Evolutionary conservation across 2,113 vertebrate genomes (phyloP), one percentile per base, ranked within the genome.

Genomic region (Xenopus tropicalis): DNA sequence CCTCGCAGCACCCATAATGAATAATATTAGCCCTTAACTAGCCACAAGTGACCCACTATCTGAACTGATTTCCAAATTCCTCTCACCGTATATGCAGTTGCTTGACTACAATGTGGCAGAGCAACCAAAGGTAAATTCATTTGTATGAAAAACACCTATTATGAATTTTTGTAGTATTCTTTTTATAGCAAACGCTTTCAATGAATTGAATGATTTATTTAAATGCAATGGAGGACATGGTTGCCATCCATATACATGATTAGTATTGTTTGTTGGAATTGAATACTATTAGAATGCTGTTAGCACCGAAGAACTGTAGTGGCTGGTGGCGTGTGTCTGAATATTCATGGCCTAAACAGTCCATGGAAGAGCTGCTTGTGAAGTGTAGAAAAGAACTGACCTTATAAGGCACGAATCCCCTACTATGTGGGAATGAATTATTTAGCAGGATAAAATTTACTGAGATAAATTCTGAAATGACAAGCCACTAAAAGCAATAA

Each of bases 191-290:
- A 90, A 88, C 86, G 86, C 85, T 89, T 90, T 90, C 88, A 87
- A 91, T 91, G 89, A 88, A 89, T 87, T 83, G 90, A 90, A 90
- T 90, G 85, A 89, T 91, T 91, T 86, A 90, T 90, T 91, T 91
- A 90, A 91, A 88, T 89, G 88, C 90, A 90, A 91, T 89, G 88
- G 83, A 88, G 88, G 83, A 81, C 79, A 82, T 86, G 87, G 90
- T 91, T 90, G 87, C 86, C 87, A 91, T 90, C 86, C 88, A 81
- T 87, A 89, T 84, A 87, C 87, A 74, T 89, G 89, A 85, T 86
- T 89, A 90, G 88, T 88, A 87, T 89, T 91, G 89, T 90, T 91
- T 91, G 89, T 88, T 90, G 84, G 88, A 88, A 86, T 89, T 87
- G 89, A 90, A 90, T 88, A 89, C 74, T 86, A 88, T 84, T 90